phyloP scores from a whole-genome alignment of 2,113 vertebrate species.

The Silurus meridionalis region DNA sequence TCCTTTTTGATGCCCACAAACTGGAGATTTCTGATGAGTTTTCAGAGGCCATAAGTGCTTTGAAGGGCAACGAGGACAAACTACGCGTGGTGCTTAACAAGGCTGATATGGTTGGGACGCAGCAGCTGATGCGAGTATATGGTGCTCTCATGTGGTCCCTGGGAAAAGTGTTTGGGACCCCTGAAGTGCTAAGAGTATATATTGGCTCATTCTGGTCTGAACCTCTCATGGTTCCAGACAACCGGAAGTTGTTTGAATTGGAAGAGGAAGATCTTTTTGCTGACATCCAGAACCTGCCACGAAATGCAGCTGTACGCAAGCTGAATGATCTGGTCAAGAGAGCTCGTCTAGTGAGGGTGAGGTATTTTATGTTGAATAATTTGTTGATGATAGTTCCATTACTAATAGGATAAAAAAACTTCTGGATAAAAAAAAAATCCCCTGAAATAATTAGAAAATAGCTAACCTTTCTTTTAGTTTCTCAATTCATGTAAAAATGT shows the following conservation, averaged over 20 bases:
- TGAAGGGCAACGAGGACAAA: slow-evolving; percentile 92
- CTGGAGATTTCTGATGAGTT: slow-evolving; percentile 95
- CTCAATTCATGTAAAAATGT: not conserved
- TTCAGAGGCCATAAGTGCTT: slow-evolving; percentile 85
- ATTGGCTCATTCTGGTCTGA: slow-evolving; percentile 94
- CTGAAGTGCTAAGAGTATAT: slow-evolving; percentile 91
- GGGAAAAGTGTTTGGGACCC: slow-evolving; percentile 88
- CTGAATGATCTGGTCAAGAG: slow-evolving; percentile 92
- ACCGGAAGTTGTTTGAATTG: slow-evolving; percentile 85
- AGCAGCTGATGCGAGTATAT: slow-evolving; percentile 93
- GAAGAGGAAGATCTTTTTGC: slow-evolving; percentile 90
- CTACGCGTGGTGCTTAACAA: slow-evolving; percentile 94
- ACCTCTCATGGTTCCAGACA: slow-evolving; percentile 83
- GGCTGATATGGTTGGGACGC: slow-evolving; percentile 91
- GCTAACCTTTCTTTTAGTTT: not conserved
- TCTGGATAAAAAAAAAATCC: not conserved
- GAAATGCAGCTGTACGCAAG: slow-evolving; percentile 85
- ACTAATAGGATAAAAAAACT: too few relatives aligned
- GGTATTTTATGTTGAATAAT: slow-evolving; percentile 38
- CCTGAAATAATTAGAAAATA: not conserved
- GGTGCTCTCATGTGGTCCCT: slow-evolving; percentile 94
- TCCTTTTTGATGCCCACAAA: slow-evolving; percentile 93
- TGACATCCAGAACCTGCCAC: slow-evolving; percentile 90
- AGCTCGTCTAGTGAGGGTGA: slow-evolving; percentile 85
- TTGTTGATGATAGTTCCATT: not conserved